These are phyloP conservation scores for Labia minor DNA, from an alignment of 2,888 invertebrate genomes.

Conservation along the genomic window DNA sequence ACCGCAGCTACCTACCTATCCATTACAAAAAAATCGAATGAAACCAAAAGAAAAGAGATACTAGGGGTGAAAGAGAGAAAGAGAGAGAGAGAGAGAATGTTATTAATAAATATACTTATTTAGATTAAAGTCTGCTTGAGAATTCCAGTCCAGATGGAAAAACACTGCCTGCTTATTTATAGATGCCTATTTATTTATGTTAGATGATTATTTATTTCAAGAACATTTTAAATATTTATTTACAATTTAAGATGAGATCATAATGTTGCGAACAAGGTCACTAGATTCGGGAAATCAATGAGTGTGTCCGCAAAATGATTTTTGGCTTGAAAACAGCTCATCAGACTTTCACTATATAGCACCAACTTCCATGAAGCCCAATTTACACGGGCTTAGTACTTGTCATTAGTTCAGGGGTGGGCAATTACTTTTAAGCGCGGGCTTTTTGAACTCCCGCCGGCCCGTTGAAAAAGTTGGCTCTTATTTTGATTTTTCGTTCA, in stretches of 20 bases:
- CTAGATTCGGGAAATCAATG: no score
- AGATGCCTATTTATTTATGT: not conserved
- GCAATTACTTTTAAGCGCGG: no score
- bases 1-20: no score
- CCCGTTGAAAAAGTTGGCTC: no score
- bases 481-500: no score
- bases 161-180: not conserved
- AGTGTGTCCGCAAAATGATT: no score
- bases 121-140: not conserved
- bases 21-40: not conserved
- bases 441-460: no score
- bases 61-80: not conserved
- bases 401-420: no score
- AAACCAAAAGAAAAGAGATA: not conserved
- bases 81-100: not conserved
- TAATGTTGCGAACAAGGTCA: not conserved
- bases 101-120: constrained; percentile 5
- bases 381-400: no score
- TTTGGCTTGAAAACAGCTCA: no score
- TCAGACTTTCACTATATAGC: no score
- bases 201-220: not conserved
- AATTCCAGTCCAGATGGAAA: not conserved
- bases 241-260: not conserved
- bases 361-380: no score
- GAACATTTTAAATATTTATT: not conserved